Base-by-base conservation (phyloP, 2,888 invertebrate genomes). In the Fabriciana adippe region DNA sequence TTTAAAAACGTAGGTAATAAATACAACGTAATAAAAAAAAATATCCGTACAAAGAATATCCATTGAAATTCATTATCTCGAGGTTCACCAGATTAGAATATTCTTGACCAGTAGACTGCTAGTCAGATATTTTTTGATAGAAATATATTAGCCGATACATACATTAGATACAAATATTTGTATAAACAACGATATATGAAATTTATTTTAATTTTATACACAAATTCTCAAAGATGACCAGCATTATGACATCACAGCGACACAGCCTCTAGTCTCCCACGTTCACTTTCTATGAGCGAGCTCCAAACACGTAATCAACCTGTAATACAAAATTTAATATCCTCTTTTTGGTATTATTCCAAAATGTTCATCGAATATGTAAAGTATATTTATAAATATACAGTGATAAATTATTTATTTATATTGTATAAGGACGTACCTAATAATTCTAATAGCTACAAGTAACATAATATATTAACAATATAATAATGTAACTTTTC, bases 281-380 rank as follows among this genome's bases (percentile, higher is more conserved):
- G 81, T 86, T 88, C 86, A 85, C 88, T 89, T 88, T 89, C 88
- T 85, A 84, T 79, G 74, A 76, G 77, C 76, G 77, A 82, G 79
- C 79, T 79, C 76, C 77, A 73, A 78, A 78, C 76, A 74, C 76
- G 77, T 80, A 79, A 73, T 74, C 71, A 76, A 78, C 76, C 78
- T 76, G 77, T 76, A 69, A 75, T 75, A 73, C 75, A 75, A 78
- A 78, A 76, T 78, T 71, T 48, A 57, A 53, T 57, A 60, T 54
- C 41, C 31, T 61, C 11, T 41, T 61, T 61, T 53, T 41, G 5
- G 15, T 18, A 51, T 35, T 61, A 21, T 35, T 26, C 3, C 11
- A 35, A n/a, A 16, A 51, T n/a, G n/a, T n/a, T 16, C 50, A 15
- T 31, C n/a, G 8, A n/a, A 14, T 31, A 35, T 18, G 15, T 35